phyloP scores from a whole-genome alignment of 2,113 vertebrate species.

The Oostethus manadensis region DNA sequence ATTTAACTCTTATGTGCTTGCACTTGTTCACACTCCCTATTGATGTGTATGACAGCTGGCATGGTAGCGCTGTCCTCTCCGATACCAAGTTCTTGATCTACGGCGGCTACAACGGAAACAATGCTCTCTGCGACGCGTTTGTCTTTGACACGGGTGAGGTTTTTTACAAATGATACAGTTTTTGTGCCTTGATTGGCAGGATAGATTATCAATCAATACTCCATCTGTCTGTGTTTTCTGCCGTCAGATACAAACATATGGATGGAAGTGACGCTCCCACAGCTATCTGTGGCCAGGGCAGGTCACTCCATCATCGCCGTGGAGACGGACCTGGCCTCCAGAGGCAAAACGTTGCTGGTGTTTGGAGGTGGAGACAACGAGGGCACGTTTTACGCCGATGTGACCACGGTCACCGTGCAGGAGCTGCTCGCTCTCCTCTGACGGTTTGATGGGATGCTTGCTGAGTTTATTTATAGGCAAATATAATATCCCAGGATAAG shows the following conservation, averaged over 20 bases:
- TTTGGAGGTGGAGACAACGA: constrained; percentile 73
- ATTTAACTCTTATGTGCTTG: not conserved
- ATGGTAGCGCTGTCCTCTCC: constrained; percentile 64
- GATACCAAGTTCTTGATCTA: constrained; percentile 69
- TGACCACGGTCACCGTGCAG: constrained; percentile 52
- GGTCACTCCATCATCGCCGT: constrained; percentile 73
- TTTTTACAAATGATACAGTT: not conserved
- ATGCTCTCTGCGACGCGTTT: constrained; percentile 64
- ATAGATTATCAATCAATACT: not conserved
- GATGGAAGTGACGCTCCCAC: constrained; percentile 61
- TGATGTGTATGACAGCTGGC: constrained; percentile 56
- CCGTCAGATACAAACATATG: constrained; percentile 69
- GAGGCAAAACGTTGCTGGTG: constrained; percentile 47
- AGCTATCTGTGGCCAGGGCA: constrained; percentile 59
- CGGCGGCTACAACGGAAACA: constrained; percentile 68
- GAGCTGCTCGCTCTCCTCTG: constrained; percentile 37
- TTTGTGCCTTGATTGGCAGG: not conserved
- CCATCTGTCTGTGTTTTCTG: not conserved
- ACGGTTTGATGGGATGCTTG: not conserved
- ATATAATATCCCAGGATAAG: too few relatives aligned
- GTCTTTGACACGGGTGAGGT: constrained; percentile 69
- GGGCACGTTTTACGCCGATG: constrained; percentile 67
- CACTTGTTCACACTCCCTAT: not conserved
- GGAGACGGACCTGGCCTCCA: constrained; percentile 14
- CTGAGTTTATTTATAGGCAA: not conserved